Percentiles rank a stretch among this genome's conserved stretches.
phyloP scores from a whole-genome alignment of 2,888 invertebrate species.

The Nowickia ferox region DNA sequence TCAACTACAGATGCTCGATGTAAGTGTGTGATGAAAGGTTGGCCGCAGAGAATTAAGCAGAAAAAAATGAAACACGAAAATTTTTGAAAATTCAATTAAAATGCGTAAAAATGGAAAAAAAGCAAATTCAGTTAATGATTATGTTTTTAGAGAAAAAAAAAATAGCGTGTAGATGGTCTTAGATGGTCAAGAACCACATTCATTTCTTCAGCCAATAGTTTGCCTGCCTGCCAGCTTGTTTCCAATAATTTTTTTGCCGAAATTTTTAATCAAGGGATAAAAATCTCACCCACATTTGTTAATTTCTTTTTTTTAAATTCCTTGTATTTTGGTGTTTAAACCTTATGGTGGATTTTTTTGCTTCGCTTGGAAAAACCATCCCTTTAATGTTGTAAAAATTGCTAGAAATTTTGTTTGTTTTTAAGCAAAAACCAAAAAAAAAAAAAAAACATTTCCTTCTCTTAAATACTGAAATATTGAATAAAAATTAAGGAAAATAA shows the following conservation, averaged over 20 bases:
- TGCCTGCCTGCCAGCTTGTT: conserved; percentile 36
- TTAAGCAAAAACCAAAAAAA: conserved; percentile 78
- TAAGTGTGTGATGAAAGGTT: conserved; percentile 53
- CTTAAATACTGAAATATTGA: conserved; percentile 61
- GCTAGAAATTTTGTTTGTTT: conserved; percentile 48
- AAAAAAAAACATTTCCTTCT: conserved; percentile 40
- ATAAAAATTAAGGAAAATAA: conserved; percentile 41
- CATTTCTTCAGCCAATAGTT: neutral
- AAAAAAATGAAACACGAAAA: conserved; percentile 30
- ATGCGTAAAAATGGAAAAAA: conserved; percentile 76
- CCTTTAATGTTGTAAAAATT: conserved; percentile 41
- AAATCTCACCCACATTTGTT: conserved; percentile 72
- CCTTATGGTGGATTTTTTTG: conserved; percentile 58
- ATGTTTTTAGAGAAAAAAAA: conserved; percentile 73
- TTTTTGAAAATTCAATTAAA: conserved; percentile 76
- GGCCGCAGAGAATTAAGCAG: neutral
- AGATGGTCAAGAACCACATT: conserved; percentile 20
- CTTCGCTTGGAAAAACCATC: conserved; percentile 38
- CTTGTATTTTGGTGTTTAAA: conserved; percentile 46
- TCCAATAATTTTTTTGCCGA: conserved; percentile 46
- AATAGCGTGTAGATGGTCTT: conserved; percentile 66
- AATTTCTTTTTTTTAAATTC: conserved; percentile 33
- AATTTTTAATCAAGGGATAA: conserved; percentile 66
- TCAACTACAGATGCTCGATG: conserved; percentile 76
- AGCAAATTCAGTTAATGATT: conserved; percentile 31